Percentiles rank a stretch among this genome's conserved stretches.
Conservation (phyloP, 1,140 invertebrate genomes). For the Heliconius eleuchia region DNA sequence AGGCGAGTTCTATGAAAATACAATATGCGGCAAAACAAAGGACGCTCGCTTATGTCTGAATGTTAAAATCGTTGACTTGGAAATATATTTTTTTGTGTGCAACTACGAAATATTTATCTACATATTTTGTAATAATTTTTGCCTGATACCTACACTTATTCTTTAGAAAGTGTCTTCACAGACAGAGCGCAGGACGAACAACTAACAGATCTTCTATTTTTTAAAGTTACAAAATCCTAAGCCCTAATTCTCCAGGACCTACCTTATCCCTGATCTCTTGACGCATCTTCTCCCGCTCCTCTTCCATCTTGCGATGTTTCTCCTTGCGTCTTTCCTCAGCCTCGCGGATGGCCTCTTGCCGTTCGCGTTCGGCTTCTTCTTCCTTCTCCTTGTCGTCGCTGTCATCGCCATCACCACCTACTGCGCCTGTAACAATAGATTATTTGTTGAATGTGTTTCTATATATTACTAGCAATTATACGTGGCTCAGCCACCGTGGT, state of each 20-base stretch:
- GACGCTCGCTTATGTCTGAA: too few species aligned
- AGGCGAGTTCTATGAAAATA: too few species aligned
- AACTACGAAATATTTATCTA: too few species aligned
- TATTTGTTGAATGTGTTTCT: not conserved
- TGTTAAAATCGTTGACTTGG: too few species aligned
- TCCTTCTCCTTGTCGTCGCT: conserved; percentile 96
- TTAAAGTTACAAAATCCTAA: not conserved
- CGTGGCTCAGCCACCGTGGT: too few species aligned
- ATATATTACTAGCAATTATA: too few species aligned
- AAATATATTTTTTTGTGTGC: too few species aligned
- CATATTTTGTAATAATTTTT: too few species aligned
- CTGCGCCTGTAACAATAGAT: conserved; percentile 85
- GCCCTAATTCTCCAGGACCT: conserved; percentile 22
- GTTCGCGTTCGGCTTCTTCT: conserved; percentile 96
- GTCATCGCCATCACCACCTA: conserved; percentile 94
- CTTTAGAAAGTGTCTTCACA: too few species aligned
- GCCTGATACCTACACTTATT: too few species aligned
- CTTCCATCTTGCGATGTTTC: conserved; percentile 99
- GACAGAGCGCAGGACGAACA: not conserved
- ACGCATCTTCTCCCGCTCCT: conserved; percentile 98
- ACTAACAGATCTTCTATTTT: not conserved
- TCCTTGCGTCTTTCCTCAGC: conserved; percentile 97
- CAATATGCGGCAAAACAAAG: too few species aligned
- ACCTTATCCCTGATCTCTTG: conserved; percentile 99
- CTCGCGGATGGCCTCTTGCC: conserved; percentile 95